phyloP scores from a whole-genome alignment of 2,888 invertebrate species.

The Campoplex capitator region DNA sequence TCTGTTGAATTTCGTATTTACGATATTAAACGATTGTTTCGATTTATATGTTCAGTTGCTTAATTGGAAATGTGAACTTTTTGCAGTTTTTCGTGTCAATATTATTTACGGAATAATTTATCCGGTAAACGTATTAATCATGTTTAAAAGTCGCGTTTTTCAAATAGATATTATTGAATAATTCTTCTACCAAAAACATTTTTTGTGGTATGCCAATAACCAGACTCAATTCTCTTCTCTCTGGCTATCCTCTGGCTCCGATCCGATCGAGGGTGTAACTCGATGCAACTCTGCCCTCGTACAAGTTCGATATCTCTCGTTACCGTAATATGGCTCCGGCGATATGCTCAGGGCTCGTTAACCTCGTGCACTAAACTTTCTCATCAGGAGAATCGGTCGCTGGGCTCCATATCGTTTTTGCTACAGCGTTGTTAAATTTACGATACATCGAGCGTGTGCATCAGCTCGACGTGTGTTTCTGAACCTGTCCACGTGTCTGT shows the following conservation, averaged over 20 bases:
- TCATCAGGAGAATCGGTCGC: constrained; percentile 47
- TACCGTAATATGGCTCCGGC: constrained; percentile 77
- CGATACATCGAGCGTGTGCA: background rate
- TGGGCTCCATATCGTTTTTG: background rate
- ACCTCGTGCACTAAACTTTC: constrained; percentile 72
- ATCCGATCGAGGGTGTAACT: constrained; percentile 79
- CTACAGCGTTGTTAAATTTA: constrained; percentile 31
- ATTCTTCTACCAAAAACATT: background rate
- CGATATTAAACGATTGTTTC: no score
- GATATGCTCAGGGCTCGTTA: constrained; percentile 79
- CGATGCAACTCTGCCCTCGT: constrained; percentile 75
- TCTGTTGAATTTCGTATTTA: no score
- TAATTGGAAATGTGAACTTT: no score
- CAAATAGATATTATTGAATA: background rate
- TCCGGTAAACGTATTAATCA: no score
- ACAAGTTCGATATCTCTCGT: constrained; percentile 82
- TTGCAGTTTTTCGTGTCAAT: no score
- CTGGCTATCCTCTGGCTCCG: constrained; percentile 2
- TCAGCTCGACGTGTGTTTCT: background rate
- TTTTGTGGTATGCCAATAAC: constrained; percentile 21
- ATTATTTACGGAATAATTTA: no score
- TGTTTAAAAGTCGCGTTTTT: background rate
- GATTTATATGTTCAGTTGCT: no score
- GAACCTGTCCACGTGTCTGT: background rate
- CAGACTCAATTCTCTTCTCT: background rate